Evolutionary conservation across 2,888 invertebrate genomes (phyloP).

Genomic region (Ischnura elegans): DNA sequence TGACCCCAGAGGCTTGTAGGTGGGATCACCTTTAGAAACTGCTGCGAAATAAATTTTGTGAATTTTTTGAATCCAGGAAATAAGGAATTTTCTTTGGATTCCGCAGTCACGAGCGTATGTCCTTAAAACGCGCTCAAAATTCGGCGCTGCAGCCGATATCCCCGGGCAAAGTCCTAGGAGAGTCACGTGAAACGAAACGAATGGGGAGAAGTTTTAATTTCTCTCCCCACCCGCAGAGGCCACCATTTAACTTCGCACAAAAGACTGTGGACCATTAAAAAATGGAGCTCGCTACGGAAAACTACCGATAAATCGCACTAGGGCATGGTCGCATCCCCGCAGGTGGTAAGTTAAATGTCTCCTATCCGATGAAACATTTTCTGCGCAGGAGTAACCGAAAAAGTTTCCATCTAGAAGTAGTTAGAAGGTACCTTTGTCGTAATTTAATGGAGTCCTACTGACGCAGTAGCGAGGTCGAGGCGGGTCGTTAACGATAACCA

Average conservation of each 20-base stretch:
- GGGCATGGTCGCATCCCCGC: background rate
- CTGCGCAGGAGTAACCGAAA: background rate
- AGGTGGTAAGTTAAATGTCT: background rate
- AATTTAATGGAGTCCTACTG: background rate
- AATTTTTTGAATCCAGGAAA: too few species aligned
- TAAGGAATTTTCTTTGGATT: too few species aligned
- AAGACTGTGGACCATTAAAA: conserved; percentile 13
- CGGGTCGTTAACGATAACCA: background rate
- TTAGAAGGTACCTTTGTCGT: background rate
- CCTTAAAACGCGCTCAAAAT: too few species aligned
- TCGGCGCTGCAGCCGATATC: too few species aligned
- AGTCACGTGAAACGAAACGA: background rate
- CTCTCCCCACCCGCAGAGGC: background rate
- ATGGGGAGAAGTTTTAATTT: conserved; percentile 25
- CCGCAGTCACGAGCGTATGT: too few species aligned
- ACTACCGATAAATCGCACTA: background rate
- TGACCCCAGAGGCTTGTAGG: too few species aligned
- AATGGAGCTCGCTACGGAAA: background rate
- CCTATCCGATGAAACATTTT: background rate
- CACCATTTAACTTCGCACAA: conserved; percentile 9
- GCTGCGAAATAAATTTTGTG: too few species aligned
- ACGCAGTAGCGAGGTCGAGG: background rate
- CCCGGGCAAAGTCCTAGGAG: background rate
- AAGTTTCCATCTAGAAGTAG: background rate
- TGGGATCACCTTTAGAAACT: too few species aligned